Percentiles rank a stretch among this genome's conserved stretches.
phyloP scores from a whole-genome alignment of 2,797 vertebrate genomes.

The Sciurus carolinensis region DNA sequence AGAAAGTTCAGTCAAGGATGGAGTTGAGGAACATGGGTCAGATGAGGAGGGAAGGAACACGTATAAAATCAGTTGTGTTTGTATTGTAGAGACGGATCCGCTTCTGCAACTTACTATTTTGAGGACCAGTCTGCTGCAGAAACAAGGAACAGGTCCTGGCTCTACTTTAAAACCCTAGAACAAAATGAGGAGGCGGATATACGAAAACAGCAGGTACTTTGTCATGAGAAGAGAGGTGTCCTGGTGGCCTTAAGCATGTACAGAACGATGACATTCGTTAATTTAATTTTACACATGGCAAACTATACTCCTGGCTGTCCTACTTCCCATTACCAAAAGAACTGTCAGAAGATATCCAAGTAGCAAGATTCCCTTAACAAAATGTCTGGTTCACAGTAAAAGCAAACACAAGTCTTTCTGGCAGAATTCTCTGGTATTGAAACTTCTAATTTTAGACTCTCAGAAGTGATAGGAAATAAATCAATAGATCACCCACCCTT shows the following conservation, averaged over 20 bases:
- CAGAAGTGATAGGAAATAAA: neutral
- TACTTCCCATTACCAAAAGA: neutral
- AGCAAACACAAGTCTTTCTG: neutral
- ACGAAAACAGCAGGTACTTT: constrained; percentile 94
- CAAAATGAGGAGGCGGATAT: constrained; percentile 91
- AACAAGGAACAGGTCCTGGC: constrained; percentile 88
- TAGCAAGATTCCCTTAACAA: neutral
- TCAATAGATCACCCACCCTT: neutral
- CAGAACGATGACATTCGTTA: neutral
- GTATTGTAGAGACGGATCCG: constrained; percentile 93
- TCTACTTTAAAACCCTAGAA: constrained; percentile 92
- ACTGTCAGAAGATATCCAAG: neutral
- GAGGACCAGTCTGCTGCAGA: constrained; percentile 60
- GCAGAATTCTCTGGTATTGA: neutral
- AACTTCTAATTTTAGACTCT: constrained; percentile 13
- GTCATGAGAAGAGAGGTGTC: neutral
- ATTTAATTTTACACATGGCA: neutral
- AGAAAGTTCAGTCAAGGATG: neutral
- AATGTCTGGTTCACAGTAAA: neutral
- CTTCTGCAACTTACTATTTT: constrained; percentile 95
- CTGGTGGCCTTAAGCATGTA: fast-evolving
- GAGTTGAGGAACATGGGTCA: fast-evolving
- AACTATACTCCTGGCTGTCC: neutral
- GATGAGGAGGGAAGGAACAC: neutral
- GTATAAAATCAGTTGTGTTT: neutral